Evolutionary conservation across 2,113 vertebrate genomes (phyloP), one percentile per base, ranked within the genome.

Genomic region (Corynorhinus townsendii): DNA sequence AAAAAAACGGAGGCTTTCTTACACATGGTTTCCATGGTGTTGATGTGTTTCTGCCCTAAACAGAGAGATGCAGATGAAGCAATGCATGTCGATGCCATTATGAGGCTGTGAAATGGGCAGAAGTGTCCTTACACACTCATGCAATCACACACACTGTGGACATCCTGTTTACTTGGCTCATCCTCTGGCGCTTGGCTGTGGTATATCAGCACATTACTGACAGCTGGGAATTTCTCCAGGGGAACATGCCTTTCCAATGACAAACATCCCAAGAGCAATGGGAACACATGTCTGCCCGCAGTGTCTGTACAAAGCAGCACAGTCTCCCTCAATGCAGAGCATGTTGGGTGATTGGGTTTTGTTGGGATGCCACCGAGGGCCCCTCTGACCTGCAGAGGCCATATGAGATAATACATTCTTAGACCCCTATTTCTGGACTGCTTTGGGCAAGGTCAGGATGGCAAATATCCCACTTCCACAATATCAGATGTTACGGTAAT

Each of bases 401-500:
- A 97, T 98, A 98, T 98, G 98, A 99, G 99, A 99, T 98, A 98
- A 99, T 99, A 98, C 99, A 98, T 99, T 99, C 98, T 98, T 40
- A 6, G 98, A 98, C 98, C 98, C 98, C 95, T 96, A 98, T 98
- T 99, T 99, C 99, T 98, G 98, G 99, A 99, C 98, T 98, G 99
- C 99, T 99, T 96, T 98, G 99, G 99, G 99, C 99, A 99, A 99
- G 99, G 99, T 99, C 98, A 98, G 97, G 98, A 99, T 99, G 99
- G 99, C 99, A 99, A 98, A 98, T 98, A 98, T 99, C 99, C 99
- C 99, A 99, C 99, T 99, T 99, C 99, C 99, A 99, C 99, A 98
- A 98, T 99, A 99, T 99, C 99, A 99, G 99, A 99, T 99, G 99
- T 99, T 99, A 99, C 98, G 98, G 99, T 99, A 99, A 99, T 99